Percentiles rank a stretch among this genome's conserved stretches.
These are phyloP conservation scores for Phyllostomus hastatus DNA, from an alignment of 2,113 vertebrate species.

Conservation along the genomic window DNA sequence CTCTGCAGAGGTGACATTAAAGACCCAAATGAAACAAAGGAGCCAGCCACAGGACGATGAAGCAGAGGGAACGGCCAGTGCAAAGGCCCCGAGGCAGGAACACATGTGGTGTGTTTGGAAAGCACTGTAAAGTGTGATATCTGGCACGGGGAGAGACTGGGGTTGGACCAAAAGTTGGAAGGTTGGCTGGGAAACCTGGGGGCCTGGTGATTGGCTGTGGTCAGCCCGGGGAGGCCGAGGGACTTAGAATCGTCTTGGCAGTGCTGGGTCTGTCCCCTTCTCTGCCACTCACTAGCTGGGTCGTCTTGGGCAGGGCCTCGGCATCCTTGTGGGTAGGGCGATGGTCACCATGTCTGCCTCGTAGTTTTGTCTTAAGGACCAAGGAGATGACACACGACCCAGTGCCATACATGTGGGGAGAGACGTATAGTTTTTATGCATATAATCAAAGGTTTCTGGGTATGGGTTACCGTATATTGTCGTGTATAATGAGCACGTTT, in stretches of 20 bases:
- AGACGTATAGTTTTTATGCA: neutral
- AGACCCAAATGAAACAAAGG: neutral
- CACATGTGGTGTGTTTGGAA: neutral
- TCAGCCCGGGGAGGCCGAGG: neutral
- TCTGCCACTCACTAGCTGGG: neutral
- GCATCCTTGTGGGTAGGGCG: neutral
- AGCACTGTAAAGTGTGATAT: accelerated
- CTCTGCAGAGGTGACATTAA: neutral
- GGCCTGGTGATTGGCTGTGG: neutral
- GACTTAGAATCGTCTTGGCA: neutral
- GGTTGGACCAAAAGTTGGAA: neutral
- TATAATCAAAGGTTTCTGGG: neutral
- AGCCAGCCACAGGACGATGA: accelerated
- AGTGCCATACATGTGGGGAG: neutral
- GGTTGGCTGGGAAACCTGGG: neutral
- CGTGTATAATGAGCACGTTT: no score
- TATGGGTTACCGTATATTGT: neutral
- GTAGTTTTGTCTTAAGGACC: neutral
- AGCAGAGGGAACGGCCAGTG: neutral
- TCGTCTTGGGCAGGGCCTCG: neutral
- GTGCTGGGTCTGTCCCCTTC: neutral
- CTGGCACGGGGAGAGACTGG: neutral
- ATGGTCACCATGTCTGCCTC: no score
- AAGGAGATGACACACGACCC: neutral
- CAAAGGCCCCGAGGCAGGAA: neutral